Base-by-base conservation (phyloP, 2,888 invertebrate genomes). In the Melipona beecheii region DNA sequence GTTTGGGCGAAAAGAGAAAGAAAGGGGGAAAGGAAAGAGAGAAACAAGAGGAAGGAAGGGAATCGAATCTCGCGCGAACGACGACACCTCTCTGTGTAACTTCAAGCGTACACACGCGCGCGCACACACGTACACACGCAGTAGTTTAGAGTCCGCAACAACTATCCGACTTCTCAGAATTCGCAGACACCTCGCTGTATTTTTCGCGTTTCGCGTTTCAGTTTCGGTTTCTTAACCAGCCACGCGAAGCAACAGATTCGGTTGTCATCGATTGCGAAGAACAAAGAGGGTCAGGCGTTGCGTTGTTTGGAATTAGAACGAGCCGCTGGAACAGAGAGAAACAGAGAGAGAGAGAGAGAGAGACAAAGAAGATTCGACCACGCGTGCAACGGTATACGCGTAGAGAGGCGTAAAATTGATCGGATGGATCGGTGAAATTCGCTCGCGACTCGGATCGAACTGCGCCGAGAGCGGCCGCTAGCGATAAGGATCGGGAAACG, bases 401-500 rank as follows among this genome's bases (percentile, higher is more conserved):
- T n/a, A n/a, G n/a, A 43, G 27, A 60, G 60, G 27, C 31, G 31
- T n/a, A 13, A 70, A 36, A 36, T 31, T 0, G 21, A 9, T 49
- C 43, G 43, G 9, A 43, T 15, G 31, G 17, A 56, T 15, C n/a
- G 50, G 43, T 43, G 56, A 71, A 58, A 71, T 71, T 58, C 58
- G 24, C 43, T n/a, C 3, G 17, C 24, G 21, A 19, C 52, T 36
- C 73, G 58, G 27, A n/a, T 31, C 31, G 21, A 21, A 21, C 17
- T 27, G 43, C 43, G 43, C 43, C 43, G 36, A 36, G 43, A 43
- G 43, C 9, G 56, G 4, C 54, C 11, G n/a, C 15, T 1, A n/a
- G 17, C 73, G 68, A 78, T 69, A 76, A 73, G 27, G 43, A 64
- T 68, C 75, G 82, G 27, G 27, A 69, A 73, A 73, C 56, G 70